A percentile compares a stretch with the other conserved stretches of the same genome.
phyloP scores from a whole-genome alignment of 2,888 invertebrate genomes.

The Prosopocoilus inquinatus region DNA sequence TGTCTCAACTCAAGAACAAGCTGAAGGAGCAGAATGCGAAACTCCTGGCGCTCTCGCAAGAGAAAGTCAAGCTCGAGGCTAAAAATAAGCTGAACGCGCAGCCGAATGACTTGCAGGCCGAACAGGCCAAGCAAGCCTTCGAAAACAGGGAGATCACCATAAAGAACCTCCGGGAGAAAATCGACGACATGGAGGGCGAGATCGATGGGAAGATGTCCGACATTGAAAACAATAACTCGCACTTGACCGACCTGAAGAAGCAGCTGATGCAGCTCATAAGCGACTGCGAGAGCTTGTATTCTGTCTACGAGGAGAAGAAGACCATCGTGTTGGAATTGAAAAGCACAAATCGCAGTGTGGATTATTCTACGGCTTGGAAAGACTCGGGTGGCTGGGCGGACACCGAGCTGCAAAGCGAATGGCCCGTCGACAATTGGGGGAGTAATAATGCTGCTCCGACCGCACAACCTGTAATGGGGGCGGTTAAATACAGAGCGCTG shows the following conservation, averaged over 20 bases:
- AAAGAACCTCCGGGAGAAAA: conserved; percentile 62
- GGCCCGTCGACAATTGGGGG: conserved; percentile 55
- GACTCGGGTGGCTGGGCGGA: conserved; percentile 58
- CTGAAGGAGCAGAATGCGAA: conserved; percentile 84
- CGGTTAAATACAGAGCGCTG: conserved; percentile 79
- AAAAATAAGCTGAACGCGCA: conserved; percentile 60
- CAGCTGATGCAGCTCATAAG: conserved; percentile 65
- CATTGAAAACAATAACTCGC: conserved; percentile 75
- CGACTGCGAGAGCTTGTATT: conserved; percentile 67
- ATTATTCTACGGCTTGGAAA: conserved; percentile 59
- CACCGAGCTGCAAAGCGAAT: conserved; percentile 41
- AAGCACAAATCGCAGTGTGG: conserved; percentile 43
- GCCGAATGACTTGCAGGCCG: conserved; percentile 51
- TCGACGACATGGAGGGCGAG: conserved; percentile 74
- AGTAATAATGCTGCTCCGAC: conserved; percentile 39
- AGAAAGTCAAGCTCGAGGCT: conserved; percentile 77
- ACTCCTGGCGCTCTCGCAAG: conserved; percentile 76
- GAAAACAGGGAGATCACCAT: conserved; percentile 66
- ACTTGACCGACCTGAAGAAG: conserved; percentile 70
- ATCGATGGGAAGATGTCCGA: conserved; percentile 77
- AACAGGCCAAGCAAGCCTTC: conserved; percentile 60
- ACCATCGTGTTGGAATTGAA: conserved; percentile 51
- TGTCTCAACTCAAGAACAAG: conserved; percentile 76
- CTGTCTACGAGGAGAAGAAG: conserved; percentile 68
- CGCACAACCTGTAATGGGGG: conserved; percentile 50